Percentiles rank a stretch among this genome's conserved stretches.
phyloP scores from a whole-genome alignment of 1,140 invertebrate species.

The Hypothenemus hampei region DNA sequence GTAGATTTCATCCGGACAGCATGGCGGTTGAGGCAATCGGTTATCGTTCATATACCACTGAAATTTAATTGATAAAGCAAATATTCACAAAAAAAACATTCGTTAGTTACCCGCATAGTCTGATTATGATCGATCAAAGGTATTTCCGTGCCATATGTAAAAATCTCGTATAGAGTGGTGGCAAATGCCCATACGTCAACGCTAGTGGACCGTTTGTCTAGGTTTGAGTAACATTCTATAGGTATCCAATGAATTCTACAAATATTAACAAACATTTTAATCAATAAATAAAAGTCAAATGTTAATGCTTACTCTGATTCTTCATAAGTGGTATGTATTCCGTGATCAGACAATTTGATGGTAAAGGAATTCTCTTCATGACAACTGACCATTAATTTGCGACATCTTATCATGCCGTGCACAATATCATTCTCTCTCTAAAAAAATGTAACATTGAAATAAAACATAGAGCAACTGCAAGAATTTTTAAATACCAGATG shows the following conservation, averaged over 20 bases:
- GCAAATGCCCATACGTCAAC: constrained; percentile 86
- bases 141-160: constrained; percentile 64
- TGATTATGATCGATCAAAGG: constrained; percentile 33
- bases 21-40: constrained; percentile 65
- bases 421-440: constrained; percentile 71
- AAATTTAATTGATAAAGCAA: no score
- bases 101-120: constrained; percentile 40
- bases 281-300: not conserved
- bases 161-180: constrained; percentile 87
- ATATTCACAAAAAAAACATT: no score
- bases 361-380: constrained; percentile 63
- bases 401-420: constrained; percentile 81
- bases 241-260: constrained; percentile 81
- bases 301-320: constrained; percentile 58
- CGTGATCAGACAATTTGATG: constrained; percentile 77
- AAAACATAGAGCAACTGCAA: not conserved
- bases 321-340: constrained; percentile 54
- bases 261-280: not conserved
- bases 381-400: constrained; percentile 69
- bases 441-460: constrained; percentile 8
- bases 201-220: constrained; percentile 51
- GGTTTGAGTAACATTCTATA: constrained; percentile 67
- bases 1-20: constrained; percentile 78
- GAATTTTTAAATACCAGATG: constrained; percentile 55
- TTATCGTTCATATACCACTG: constrained; percentile 67